These are phyloP conservation scores for Syndactyla subalaris DNA, from an alignment of 2,797 vertebrate species.

Conservation along the genomic window DNA sequence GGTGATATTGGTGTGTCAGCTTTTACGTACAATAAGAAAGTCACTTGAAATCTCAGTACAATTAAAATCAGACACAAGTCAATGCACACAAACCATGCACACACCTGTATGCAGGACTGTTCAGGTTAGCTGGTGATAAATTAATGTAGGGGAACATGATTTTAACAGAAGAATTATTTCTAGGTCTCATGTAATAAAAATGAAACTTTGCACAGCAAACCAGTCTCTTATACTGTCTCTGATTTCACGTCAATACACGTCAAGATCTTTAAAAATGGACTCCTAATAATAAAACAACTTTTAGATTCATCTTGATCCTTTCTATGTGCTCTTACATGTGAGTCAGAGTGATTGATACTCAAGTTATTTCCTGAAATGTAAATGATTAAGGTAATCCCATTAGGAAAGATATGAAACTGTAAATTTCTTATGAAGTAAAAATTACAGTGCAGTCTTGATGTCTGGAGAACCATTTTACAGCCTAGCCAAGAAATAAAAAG, in stretches of 20 bases:
- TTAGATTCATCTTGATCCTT: conserved; percentile 35
- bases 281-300: conserved; percentile 67
- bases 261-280: conserved; percentile 62
- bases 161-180: not conserved
- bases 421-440: conserved; percentile 73
- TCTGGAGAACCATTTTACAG: conserved; percentile 9
- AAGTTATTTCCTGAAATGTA: conserved; percentile 66
- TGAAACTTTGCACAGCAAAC: conserved; percentile 17
- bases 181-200: conserved; percentile 27
- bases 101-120: not conserved
- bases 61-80: not conserved
- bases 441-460: conserved; percentile 34
- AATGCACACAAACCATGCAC: not conserved
- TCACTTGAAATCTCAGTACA: not conserved
- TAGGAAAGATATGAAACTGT: conserved; percentile 64
- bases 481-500: not conserved
- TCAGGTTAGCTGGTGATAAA: not conserved
- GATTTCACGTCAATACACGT: conserved; percentile 55
- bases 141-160: not conserved
- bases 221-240: conserved; percentile 7
- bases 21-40: not conserved
- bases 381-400: conserved; percentile 66
- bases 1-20: not conserved
- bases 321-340: conserved; percentile 26
- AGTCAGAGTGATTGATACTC: conserved; percentile 52